Conservation (phyloP, 2,797 vertebrate species). For the Crenichthys baileyi region DNA sequence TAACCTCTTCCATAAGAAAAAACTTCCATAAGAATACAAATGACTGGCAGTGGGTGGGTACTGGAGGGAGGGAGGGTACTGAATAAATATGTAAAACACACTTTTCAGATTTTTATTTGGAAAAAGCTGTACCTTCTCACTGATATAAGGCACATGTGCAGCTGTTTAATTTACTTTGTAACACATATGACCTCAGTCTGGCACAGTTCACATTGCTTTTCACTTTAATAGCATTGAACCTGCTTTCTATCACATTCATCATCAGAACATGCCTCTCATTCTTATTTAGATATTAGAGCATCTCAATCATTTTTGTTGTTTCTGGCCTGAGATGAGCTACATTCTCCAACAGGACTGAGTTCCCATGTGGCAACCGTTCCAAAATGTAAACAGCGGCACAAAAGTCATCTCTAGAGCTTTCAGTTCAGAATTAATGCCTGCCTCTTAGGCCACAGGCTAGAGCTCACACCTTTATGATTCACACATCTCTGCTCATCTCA, state of each 20-base stretch:
- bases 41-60: too few species aligned
- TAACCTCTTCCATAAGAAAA: neutral
- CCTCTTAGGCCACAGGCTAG: conserved; percentile 30
- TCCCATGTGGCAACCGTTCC: conserved; percentile 8
- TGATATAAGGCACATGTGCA: neutral
- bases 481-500: conserved; percentile 27
- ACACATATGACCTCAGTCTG: conserved; percentile 37
- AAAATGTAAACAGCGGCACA: conserved; percentile 11
- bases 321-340: conserved; percentile 29
- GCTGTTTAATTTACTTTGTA: conserved; percentile 30
- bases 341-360: conserved; percentile 1
- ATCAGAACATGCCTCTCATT: conserved; percentile 5
- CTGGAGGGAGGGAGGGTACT: too few species aligned
- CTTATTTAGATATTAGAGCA: conserved; percentile 20
- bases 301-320: conserved; percentile 22
- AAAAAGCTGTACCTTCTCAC: neutral
- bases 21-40: neutral
- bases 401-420: conserved; percentile 27
- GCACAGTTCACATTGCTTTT: conserved; percentile 28
- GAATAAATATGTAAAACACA: neutral
- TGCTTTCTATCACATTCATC: conserved; percentile 5
- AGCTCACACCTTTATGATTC: conserved; percentile 29
- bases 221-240: conserved; percentile 5
- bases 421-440: conserved; percentile 10
- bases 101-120: neutral